Conservation (phyloP, 1,140 invertebrate species). For the Sipha flava region DNA sequence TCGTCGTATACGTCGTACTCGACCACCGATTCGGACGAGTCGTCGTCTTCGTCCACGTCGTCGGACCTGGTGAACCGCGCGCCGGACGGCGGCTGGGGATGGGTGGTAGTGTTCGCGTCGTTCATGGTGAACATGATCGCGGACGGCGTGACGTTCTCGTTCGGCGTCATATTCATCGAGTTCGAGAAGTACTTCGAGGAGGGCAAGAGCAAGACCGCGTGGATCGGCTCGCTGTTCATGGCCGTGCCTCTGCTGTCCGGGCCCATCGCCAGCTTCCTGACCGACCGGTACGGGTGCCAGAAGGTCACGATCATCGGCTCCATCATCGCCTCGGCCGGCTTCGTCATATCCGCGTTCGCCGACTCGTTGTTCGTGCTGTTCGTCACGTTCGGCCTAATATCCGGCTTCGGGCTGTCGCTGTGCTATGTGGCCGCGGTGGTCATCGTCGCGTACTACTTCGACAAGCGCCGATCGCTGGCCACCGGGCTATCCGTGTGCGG, state of each 20-base stretch:
- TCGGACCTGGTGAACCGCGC: slow-evolving; percentile 51
- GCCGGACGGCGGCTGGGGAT: slow-evolving; percentile 78
- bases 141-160: slow-evolving; percentile 79
- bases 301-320: slow-evolving; percentile 39
- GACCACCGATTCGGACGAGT: slow-evolving; percentile 19
- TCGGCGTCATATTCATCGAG: slow-evolving; percentile 72
- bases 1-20: slow-evolving; percentile 22
- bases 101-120: slow-evolving; percentile 81
- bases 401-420: slow-evolving; percentile 74
- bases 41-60: slow-evolving; percentile 14
- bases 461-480: slow-evolving; percentile 81
- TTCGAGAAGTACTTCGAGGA: slow-evolving; percentile 70
- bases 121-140: slow-evolving; percentile 87
- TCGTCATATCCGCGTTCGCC: slow-evolving; percentile 66
- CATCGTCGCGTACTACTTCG: slow-evolving; percentile 92
- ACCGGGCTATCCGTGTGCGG: slow-evolving; percentile 87
- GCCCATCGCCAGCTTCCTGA: slow-evolving; percentile 78
- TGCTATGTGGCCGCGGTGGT: slow-evolving; percentile 87
- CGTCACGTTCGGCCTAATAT: slow-evolving; percentile 76
- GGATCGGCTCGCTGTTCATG: slow-evolving; percentile 83
- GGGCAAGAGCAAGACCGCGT: slow-evolving; percentile 63
- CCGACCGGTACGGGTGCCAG: slow-evolving; percentile 53
- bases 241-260: slow-evolving; percentile 82
- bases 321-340: slow-evolving; percentile 65
- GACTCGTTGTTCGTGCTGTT: slow-evolving; percentile 67